phyloP scores from a whole-genome alignment of 1,140 invertebrate genomes.

The Drosophila paulistorum region DNA sequence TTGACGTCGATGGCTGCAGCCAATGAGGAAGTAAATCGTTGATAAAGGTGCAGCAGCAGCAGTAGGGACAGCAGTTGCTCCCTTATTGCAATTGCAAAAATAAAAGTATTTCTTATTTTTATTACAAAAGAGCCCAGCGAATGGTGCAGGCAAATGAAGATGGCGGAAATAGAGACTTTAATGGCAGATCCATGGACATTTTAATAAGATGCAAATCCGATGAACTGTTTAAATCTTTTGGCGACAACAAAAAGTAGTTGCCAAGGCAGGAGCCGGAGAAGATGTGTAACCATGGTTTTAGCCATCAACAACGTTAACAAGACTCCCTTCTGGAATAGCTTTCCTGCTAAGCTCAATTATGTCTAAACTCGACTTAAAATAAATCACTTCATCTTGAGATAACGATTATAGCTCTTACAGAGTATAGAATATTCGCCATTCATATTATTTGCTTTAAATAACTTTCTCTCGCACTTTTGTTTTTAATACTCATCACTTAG shows the following conservation, averaged over 20 bases:
- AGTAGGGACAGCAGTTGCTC: not conserved
- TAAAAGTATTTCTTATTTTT: slow-evolving; percentile 9
- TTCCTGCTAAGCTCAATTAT: too few species aligned
- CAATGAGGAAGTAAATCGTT: slow-evolving; percentile 20
- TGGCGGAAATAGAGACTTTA: slow-evolving; percentile 2
- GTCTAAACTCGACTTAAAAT: not conserved
- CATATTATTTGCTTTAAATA: not conserved
- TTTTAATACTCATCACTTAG: not conserved
- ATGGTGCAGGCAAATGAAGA: not conserved
- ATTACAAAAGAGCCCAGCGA: not conserved
- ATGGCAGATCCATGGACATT: slow-evolving; percentile 11
- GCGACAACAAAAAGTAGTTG: not conserved
- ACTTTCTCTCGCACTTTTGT: slow-evolving; percentile 15
- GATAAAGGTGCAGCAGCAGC: slow-evolving; percentile 4
- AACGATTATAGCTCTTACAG: not conserved
- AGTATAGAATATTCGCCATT: not conserved
- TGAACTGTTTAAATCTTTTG: slow-evolving; percentile 10
- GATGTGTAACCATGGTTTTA: not conserved
- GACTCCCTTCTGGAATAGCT: not conserved
- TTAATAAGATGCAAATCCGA: slow-evolving; percentile 14
- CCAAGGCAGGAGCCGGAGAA: not conserved
- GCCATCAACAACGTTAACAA: not conserved
- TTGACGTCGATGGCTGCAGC: slow-evolving; percentile 26
- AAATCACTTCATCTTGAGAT: not conserved
- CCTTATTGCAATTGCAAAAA: slow-evolving; percentile 1